phyloP scores from a whole-genome alignment of 2,113 vertebrate genomes.

The Passer domesticus region DNA sequence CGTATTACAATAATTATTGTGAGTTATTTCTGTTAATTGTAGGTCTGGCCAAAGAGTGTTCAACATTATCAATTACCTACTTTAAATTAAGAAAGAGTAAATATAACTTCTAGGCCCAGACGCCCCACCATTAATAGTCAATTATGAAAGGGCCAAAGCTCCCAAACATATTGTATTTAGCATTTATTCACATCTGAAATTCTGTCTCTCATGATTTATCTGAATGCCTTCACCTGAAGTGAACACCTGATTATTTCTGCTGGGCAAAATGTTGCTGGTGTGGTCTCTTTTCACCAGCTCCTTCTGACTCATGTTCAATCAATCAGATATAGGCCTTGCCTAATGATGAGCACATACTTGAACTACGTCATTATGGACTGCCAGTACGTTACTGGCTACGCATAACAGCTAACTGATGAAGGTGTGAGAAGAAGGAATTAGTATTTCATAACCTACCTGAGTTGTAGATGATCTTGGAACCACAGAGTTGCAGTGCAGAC shows the following conservation, averaged over 20 bases:
- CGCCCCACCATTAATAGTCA: not conserved
- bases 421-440: not conserved
- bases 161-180: not conserved
- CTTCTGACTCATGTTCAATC: not conserved
- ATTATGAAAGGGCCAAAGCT: not conserved
- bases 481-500: not conserved
- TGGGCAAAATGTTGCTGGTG: not conserved
- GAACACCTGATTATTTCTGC: not conserved
- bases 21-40: not conserved
- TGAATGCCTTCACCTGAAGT: not conserved
- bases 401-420: not conserved
- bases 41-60: not conserved
- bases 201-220: not conserved
- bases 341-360: not conserved
- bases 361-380: not conserved
- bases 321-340: not conserved
- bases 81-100: not conserved
- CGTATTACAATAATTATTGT: not conserved
- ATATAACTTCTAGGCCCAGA: not conserved
- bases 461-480: not conserved
- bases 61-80: not conserved
- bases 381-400: not conserved
- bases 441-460: not conserved
- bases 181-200: not conserved
- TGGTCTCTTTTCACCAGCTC: not conserved